Evolutionary conservation across 2,888 invertebrate species (phyloP).

Genomic region (Chironomus riparius): DNA sequence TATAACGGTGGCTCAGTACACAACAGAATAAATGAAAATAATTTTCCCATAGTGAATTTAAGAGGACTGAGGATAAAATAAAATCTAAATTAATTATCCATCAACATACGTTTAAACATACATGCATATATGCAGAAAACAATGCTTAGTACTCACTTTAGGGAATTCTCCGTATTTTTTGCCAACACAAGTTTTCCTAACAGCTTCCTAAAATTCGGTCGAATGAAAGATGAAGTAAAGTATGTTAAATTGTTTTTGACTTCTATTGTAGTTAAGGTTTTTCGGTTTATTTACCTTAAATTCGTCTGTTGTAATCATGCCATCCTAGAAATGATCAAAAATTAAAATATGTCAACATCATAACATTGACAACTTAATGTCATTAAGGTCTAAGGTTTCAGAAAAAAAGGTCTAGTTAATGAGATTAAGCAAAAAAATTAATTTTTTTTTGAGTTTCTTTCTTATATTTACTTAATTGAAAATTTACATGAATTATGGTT

Average conservation of each 20-base stretch:
- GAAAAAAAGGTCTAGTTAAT: no score
- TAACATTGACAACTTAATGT: no score
- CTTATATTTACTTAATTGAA: not conserved
- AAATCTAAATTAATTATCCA: not conserved
- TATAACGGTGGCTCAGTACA: no score
- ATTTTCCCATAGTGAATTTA: no score
- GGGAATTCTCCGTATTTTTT: conserved; percentile 70
- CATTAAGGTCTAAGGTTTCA: no score
- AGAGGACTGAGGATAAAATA: no score
- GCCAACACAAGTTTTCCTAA: conserved; percentile 70
- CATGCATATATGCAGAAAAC: not conserved
- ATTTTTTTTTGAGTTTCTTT: not conserved
- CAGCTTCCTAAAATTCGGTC: conserved; percentile 45
- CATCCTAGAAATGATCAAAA: conserved; percentile 56
- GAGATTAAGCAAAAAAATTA: not conserved
- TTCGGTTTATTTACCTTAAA: conserved; percentile 50
- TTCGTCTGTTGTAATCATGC: conserved; percentile 69
- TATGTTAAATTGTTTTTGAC: no score
- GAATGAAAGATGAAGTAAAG: not conserved
- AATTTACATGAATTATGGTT: not conserved
- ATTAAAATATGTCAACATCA: not conserved
- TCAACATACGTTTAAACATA: not conserved
- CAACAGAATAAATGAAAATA: no score
- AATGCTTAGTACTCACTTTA: conserved; percentile 41
- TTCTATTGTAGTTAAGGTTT: no score